phyloP scores from a whole-genome alignment of 64 coral and sea anemone genomes.

The Pachyseris speciosa region DNA sequence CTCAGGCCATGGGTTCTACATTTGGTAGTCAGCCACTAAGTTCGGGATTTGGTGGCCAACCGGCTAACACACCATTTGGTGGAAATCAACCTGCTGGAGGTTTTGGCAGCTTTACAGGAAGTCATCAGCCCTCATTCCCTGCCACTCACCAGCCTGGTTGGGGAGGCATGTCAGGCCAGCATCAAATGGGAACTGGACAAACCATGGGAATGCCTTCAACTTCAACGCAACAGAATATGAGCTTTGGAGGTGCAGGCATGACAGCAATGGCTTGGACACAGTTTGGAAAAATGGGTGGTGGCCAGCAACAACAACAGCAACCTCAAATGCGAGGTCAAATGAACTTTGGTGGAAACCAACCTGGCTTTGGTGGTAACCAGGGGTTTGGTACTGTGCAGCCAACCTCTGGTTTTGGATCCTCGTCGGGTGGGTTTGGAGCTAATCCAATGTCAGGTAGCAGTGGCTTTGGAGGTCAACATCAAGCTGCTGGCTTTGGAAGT shows the following conservation, averaged over 20 bases:
- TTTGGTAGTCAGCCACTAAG: constrained; percentile 39
- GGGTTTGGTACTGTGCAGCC: constrained; percentile 55
- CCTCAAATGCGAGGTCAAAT: constrained; percentile 66
- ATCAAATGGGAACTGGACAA: constrained; percentile 8
- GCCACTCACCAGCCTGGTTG: constrained; percentile 59
- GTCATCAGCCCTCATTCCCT: constrained; percentile 32
- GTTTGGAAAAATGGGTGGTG: constrained; percentile 89
- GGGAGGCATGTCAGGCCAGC: constrained; percentile 62
- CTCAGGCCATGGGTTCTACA: neutral
- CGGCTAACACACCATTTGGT: neutral
- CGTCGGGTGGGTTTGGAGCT: constrained; percentile 39
- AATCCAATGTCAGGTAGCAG: neutral
- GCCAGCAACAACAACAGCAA: constrained; percentile 51
- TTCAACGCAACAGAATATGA: constrained; percentile 73
- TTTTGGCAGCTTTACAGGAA: constrained; percentile 73
- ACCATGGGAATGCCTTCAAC: constrained; percentile 68
- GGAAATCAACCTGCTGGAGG: constrained; percentile 16
- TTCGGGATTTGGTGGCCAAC: constrained; percentile 14
- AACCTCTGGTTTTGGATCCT: constrained; percentile 19
- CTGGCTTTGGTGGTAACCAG: constrained; percentile 46
- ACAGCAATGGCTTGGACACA: constrained; percentile 88
- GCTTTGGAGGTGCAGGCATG: constrained; percentile 95
- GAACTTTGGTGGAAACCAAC: constrained; percentile 73
- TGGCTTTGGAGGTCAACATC: constrained; percentile 44
- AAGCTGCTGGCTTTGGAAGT: constrained; percentile 22